Conservation (phyloP, 2,888 invertebrate species). For the Opisthograptis luteolata region DNA sequence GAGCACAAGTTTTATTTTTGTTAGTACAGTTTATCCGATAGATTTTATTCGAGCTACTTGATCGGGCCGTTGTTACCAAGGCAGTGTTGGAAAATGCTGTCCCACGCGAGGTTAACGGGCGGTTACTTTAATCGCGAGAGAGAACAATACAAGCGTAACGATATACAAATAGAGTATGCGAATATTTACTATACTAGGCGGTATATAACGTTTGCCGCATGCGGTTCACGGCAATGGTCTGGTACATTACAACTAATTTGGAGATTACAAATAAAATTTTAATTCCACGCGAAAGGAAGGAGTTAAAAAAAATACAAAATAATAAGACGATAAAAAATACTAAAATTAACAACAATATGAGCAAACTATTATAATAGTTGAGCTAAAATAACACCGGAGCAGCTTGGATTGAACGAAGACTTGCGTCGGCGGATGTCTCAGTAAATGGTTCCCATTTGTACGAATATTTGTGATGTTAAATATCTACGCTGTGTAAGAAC, state of each 20-base stretch:
- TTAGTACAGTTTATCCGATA: conserved; percentile 32
- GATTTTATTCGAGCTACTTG: conserved; percentile 33
- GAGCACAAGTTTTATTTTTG: conserved; percentile 25
- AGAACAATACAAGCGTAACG: conserved; percentile 17
- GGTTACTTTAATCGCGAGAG: conserved; percentile 16
- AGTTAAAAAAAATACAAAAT: conserved; percentile 57
- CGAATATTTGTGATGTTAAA: conserved; percentile 80
- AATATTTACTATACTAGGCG: conserved; percentile 47
- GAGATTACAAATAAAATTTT: conserved; percentile 68
- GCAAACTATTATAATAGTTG: conserved; percentile 80
- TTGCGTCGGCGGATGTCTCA: conserved; percentile 58
- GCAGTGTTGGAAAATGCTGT: conserved; percentile 31
- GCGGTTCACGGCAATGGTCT: conserved; percentile 59
- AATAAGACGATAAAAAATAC: conserved; percentile 60
- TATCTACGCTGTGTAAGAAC: conserved; percentile 67
- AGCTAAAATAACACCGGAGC: conserved; percentile 80
- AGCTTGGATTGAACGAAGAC: conserved; percentile 74
- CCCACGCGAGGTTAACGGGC: conserved; percentile 22
- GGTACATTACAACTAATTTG: conserved; percentile 69
- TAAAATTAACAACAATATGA: conserved; percentile 81
- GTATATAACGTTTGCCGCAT: conserved; percentile 54
- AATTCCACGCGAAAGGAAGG: conserved; percentile 64
- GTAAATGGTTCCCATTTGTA: conserved; percentile 80
- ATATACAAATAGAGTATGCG: conserved; percentile 14
- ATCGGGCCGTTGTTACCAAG: conserved; percentile 23